phyloP scores from a whole-genome alignment of 2,888 invertebrate genomes.

The Andrena marginata region DNA sequence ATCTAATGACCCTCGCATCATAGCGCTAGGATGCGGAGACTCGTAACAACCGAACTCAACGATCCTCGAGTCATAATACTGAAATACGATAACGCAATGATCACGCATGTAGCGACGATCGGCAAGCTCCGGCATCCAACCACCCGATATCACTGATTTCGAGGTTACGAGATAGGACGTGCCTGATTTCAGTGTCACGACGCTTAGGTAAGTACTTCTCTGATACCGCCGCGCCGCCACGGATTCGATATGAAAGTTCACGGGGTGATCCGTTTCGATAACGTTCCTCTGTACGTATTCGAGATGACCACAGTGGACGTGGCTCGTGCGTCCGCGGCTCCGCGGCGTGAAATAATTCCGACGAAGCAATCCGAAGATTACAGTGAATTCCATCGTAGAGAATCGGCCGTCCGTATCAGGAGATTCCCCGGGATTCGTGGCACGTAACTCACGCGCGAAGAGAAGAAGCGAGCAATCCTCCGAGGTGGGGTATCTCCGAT shows the following conservation, averaged over 20 bases:
- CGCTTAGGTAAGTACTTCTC: no score
- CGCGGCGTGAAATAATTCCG: conserved; percentile 33
- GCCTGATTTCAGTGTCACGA: no score
- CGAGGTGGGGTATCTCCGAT: conserved; percentile 44
- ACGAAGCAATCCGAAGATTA: conserved; percentile 40
- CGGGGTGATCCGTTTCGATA: no score
- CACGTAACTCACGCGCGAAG: conserved; percentile 50
- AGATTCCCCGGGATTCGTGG: conserved; percentile 26
- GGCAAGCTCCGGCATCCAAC: neutral
- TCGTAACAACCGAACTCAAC: neutral
- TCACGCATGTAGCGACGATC: neutral
- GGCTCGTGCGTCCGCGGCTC: conserved; percentile 9
- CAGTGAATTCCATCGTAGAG: conserved; percentile 48
- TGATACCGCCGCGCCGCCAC: no score
- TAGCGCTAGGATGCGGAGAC: neutral
- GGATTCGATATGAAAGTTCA: no score
- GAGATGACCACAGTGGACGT: neutral
- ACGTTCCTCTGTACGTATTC: no score
- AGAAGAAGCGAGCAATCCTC: conserved; percentile 50
- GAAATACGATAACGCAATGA: neutral
- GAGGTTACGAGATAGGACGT: neutral
- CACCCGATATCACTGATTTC: conserved; percentile 1
- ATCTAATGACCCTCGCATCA: conserved; percentile 2
- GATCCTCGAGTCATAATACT: neutral
- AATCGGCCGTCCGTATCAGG: conserved; percentile 21